phyloP scores from a whole-genome alignment of 1,140 invertebrate species.

The Portunus trituberculatus region DNA sequence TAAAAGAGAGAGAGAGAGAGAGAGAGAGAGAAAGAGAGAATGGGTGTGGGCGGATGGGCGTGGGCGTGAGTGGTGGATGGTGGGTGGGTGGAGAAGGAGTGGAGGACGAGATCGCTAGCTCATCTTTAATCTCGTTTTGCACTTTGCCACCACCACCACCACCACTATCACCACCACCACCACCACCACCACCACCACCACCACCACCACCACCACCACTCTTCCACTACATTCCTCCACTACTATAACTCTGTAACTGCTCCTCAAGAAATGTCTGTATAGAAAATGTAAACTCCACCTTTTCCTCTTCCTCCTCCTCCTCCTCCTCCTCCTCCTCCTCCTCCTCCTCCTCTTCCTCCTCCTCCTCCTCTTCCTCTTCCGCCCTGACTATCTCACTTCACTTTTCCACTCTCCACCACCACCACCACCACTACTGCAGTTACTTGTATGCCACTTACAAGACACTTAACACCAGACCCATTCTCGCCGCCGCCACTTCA shows the following conservation, averaged over 20 bases:
- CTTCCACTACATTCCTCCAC: neutral
- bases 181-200: neutral
- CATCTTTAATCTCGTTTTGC: slow-evolving; percentile 22
- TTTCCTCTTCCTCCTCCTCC: neutral
- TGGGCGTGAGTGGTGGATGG: neutral
- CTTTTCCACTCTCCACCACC: neutral
- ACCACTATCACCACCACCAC: neutral
- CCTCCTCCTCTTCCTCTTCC: neutral
- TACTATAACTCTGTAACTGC: neutral
- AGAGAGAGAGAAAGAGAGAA: neutral
- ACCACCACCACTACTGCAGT: neutral
- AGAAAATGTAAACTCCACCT: neutral
- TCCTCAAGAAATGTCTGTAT: no score
- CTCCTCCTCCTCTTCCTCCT: neutral
- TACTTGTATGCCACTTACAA: no score
- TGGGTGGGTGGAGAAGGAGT: neutral
- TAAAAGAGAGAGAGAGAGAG: neutral
- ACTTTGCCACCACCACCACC: neutral
- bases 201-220: neutral
- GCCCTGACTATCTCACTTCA: neutral
- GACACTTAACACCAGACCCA: neutral
- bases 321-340: neutral
- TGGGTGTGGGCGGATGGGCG: neutral
- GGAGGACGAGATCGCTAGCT: neutral
- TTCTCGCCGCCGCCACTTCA: neutral